Conservation (phyloP, 2,113 vertebrate species). For the Anarhynchus alexandrinus region DNA sequence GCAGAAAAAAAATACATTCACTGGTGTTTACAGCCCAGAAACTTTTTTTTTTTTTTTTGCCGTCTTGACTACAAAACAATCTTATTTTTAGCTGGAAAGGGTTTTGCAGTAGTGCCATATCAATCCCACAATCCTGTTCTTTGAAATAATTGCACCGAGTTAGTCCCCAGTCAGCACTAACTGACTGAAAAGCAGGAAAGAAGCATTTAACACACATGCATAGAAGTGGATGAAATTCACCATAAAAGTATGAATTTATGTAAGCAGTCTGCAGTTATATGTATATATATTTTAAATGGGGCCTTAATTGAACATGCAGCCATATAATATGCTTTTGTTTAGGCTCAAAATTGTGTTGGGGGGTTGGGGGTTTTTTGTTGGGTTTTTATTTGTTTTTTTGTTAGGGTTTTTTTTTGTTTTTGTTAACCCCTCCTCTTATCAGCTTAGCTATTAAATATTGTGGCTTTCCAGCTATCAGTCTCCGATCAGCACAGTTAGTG, state of each 20-base stretch:
- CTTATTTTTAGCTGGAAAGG: constrained; percentile 73
- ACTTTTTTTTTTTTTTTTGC: not conserved
- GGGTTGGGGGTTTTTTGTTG: not conserved
- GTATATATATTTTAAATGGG: constrained; percentile 13
- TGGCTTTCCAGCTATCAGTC: constrained; percentile 80
- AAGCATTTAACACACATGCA: constrained; percentile 54
- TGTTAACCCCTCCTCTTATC: constrained; percentile 72
- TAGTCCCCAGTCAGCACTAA: constrained; percentile 73
- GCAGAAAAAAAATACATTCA: constrained; percentile 70
- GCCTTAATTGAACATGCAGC: constrained; percentile 65
- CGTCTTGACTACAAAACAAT: constrained; percentile 69
- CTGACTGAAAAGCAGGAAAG: constrained; percentile 66
- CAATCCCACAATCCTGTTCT: constrained; percentile 72
- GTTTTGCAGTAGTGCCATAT: constrained; percentile 69
- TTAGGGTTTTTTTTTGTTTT: constrained; percentile 27
- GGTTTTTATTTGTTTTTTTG: not conserved
- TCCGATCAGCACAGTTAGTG: constrained; percentile 80
- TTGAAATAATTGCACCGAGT: constrained; percentile 69
- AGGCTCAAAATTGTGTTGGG: constrained; percentile 44
- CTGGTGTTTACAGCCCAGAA: constrained; percentile 74
- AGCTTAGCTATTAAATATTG: constrained; percentile 79
- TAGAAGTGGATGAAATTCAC: constrained; percentile 62
- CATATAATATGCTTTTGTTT: constrained; percentile 73
- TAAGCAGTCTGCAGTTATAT: constrained; percentile 50
- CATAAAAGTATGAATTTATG: constrained; percentile 69